phyloP scores from a whole-genome alignment of 1,140 invertebrate genomes.

The Scaptomyza graminum region DNA sequence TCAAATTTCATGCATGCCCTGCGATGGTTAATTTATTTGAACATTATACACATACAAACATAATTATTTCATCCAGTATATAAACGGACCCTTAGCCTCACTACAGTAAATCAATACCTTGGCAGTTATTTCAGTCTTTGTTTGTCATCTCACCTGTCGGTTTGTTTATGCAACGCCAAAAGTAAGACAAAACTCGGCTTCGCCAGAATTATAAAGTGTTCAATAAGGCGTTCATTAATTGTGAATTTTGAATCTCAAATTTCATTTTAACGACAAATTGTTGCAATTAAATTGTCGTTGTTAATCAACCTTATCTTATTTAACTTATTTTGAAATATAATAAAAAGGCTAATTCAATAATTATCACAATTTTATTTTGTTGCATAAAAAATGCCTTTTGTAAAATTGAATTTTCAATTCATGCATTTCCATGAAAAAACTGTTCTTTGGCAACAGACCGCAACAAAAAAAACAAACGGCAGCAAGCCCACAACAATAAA shows the following conservation, averaged over 20 bases:
- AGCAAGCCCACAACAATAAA: slow-evolving; percentile 29
- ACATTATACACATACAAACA: neutral
- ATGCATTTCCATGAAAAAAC: slow-evolving; percentile 46
- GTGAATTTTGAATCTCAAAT: slow-evolving; percentile 30
- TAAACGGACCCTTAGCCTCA: neutral
- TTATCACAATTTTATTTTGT: slow-evolving; percentile 16
- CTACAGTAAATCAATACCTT: neutral
- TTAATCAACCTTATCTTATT: neutral
- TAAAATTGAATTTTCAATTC: slow-evolving; percentile 68
- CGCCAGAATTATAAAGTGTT: slow-evolving; percentile 11
- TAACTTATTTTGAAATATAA: neutral
- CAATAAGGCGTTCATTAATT: slow-evolving; percentile 32
- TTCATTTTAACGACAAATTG: slow-evolving; percentile 4
- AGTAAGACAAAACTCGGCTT: slow-evolving; percentile 1
- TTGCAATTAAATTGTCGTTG: slow-evolving; percentile 1
- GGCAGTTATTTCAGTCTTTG: slow-evolving; percentile 3
- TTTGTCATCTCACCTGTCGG: slow-evolving; percentile 16
- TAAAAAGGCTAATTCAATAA: slow-evolving; percentile 19
- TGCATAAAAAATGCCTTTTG: slow-evolving; percentile 40
- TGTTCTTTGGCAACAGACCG: slow-evolving; percentile 27
- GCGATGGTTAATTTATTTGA: slow-evolving; percentile 2
- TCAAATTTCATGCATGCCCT: slow-evolving; percentile 11
- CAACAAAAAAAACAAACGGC: slow-evolving; percentile 36
- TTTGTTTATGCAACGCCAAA: slow-evolving; percentile 19
- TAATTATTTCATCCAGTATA: neutral